Evolutionary conservation across 2,113 vertebrate species (phyloP).

Genomic region (Cinclus cinclus): DNA sequence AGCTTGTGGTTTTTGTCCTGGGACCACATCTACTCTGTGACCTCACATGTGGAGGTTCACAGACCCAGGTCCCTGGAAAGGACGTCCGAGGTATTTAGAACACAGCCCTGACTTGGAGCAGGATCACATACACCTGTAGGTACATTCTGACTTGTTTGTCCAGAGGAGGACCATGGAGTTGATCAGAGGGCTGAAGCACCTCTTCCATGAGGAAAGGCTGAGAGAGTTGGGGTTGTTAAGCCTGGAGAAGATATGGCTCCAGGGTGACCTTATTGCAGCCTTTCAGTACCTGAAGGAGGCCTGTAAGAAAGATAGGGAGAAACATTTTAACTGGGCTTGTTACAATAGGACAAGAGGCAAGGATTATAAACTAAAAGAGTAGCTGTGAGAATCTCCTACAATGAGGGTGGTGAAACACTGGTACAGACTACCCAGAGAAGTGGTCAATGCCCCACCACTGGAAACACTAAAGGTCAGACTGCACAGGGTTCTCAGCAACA

Average conservation of each 20-base stretch:
- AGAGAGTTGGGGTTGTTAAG: not conserved
- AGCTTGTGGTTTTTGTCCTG: not conserved
- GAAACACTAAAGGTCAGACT: not conserved
- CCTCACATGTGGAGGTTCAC: rapidly evolving
- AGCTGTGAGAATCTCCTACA: not conserved
- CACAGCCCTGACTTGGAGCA: not conserved
- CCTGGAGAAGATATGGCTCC: not conserved
- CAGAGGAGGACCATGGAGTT: not conserved
- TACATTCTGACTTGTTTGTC: not conserved
- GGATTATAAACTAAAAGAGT: not conserved
- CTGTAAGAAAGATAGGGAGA: not conserved
- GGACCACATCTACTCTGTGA: not conserved
- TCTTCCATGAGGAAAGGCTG: not conserved
- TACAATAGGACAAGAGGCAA: not conserved
- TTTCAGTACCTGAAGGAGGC: not conserved
- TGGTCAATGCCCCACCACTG: not conserved
- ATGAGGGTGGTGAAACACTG: not conserved
- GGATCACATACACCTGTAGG: not conserved
- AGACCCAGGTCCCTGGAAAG: not conserved
- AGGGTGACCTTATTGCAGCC: not conserved
- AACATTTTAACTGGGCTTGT: not conserved
- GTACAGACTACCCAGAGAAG: not conserved
- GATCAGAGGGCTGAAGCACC: not conserved
- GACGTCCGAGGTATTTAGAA: not conserved
- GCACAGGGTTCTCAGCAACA: not conserved